phyloP scores from a whole-genome alignment of 2,113 vertebrate genomes.

The Erythrolamprus reginae region DNA sequence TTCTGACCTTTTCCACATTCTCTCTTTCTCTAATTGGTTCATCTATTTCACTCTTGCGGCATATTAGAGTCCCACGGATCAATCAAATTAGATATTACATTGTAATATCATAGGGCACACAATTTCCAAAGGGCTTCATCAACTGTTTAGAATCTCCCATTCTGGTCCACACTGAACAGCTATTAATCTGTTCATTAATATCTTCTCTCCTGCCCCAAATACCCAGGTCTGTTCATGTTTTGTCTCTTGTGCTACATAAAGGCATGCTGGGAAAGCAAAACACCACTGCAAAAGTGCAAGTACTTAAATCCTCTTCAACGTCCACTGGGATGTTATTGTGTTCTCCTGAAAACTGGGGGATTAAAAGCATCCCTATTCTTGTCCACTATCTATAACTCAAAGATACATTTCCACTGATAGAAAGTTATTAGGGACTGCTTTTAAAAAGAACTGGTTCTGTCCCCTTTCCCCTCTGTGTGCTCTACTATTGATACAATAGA shows the following conservation, averaged over 20 bases:
- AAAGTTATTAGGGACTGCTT: not conserved
- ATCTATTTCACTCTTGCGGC: slow-evolving; percentile 31
- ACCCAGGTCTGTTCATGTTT: not conserved
- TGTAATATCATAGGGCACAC: slow-evolving; percentile 13
- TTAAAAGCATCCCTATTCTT: not conserved
- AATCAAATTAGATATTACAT: slow-evolving; percentile 41
- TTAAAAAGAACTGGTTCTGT: not conserved
- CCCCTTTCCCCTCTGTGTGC: slow-evolving; percentile 4
- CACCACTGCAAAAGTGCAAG: not conserved
- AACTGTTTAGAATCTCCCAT: not conserved
- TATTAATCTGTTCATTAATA: not conserved
- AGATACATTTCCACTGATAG: not conserved
- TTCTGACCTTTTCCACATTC: slow-evolving; percentile 52
- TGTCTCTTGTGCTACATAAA: not conserved
- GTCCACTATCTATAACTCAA: not conserved
- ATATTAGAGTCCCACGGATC: slow-evolving; percentile 44
- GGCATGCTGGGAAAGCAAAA: not conserved
- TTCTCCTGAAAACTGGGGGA: not conserved
- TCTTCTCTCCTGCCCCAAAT: not conserved
- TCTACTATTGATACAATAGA: slow-evolving; percentile 23
- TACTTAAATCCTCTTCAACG: not conserved
- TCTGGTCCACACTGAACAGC: not conserved
- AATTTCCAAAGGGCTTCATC: slow-evolving; percentile 11
- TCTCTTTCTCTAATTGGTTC: slow-evolving; percentile 45
- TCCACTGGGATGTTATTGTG: not conserved